phyloP scores from a whole-genome alignment of 2,797 vertebrate species.

The Forpus xanthops region DNA sequence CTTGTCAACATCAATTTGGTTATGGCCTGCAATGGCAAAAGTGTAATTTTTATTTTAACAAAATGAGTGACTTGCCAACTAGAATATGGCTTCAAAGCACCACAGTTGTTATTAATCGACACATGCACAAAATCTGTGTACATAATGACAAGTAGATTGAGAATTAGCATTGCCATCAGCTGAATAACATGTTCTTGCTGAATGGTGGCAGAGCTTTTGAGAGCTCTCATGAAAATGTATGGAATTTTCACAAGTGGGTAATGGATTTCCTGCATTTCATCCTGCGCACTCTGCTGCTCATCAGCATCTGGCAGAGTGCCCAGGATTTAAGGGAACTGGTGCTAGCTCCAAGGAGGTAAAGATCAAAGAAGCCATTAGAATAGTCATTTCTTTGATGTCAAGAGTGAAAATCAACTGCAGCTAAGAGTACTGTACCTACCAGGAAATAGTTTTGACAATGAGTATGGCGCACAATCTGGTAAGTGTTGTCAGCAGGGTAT shows the following conservation, averaged over 20 bases:
- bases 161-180: not conserved
- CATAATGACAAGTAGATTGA: not conserved
- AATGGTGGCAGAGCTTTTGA: not conserved
- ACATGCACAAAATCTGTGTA: not conserved
- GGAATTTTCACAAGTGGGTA: not conserved
- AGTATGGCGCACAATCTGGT: not conserved
- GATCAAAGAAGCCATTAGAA: slow-evolving; percentile 32
- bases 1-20: not conserved
- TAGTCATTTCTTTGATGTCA: not conserved
- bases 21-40: not conserved
- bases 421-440: not conserved
- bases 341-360: slow-evolving; percentile 19
- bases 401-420: not conserved
- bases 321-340: not conserved
- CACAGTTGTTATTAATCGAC: not conserved
- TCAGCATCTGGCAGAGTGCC: slow-evolving; percentile 3
- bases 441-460: not conserved
- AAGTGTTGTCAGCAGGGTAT: not conserved
- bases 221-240: slow-evolving; percentile 23
- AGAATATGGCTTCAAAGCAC: not conserved
- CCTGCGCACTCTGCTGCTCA: not conserved
- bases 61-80: not conserved
- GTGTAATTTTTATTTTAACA: not conserved
- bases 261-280: slow-evolving; percentile 13
- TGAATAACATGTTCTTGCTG: not conserved